Base-by-base conservation (phyloP, 2,113 vertebrate species). In the Marmota flaviventris region DNA sequence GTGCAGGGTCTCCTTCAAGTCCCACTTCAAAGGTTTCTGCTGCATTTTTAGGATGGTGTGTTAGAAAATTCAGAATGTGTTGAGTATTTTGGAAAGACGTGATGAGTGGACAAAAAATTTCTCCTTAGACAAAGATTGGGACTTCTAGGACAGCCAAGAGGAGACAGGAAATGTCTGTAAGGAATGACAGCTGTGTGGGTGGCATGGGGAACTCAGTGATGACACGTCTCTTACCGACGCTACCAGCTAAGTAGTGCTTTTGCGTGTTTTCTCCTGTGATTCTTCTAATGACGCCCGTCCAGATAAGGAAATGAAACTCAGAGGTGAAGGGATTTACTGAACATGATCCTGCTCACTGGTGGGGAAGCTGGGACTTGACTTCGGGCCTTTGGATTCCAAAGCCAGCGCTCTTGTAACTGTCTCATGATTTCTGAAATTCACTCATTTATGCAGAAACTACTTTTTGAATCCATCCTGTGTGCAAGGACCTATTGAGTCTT, bases 61-160 rank as follows among this genome's bases (percentile, higher is more conserved):
- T 76, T 70, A 61, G 45, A 73, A 51, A 92, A 84, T 42, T 32
- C 65, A 67, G 72, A 70, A 22, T 25, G 20, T n/a, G n/a, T 11
- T 78, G 78, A n/a, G 2, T 84, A 2, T 58, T 95, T 91, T 89
- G 65, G 63, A 93, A 48, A 92, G 39, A 78, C 16, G 13, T 17
- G 16, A 16, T 34, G 42, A 3, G 34, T 78, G 22, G 63, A n/a
- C 70, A 78, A 39, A 9, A 7, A 37, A 69, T 61, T 56, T 73
- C 48, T 75, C 2, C 7, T 37, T 51, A 29, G 51, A 85, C 39
- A 85, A 61, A 91, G 13, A 79, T 37, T 76, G 45, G 29, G 51
- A 79, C 48, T 94, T 96, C 27, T 34, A 39, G 39, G 63, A 67
- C 65, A 96, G 65, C 70, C 42, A 27, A 63, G 81, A 89, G 39